Conservation (phyloP, 2,888 invertebrate genomes). For the Melangyna quadrimaculata region DNA sequence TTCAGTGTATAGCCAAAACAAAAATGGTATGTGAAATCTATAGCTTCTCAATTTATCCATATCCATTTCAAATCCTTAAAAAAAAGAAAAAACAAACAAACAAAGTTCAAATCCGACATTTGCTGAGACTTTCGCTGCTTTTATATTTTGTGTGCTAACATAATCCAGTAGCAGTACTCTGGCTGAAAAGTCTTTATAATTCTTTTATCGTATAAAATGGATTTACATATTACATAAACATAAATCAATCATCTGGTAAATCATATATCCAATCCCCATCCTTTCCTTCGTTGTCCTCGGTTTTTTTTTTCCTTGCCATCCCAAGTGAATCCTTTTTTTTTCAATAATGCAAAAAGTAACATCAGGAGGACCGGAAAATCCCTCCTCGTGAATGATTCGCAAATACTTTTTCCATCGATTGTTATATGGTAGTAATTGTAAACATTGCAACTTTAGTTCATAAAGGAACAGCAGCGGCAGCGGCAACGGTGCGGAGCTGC, state of each 20-base stretch:
- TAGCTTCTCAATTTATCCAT: not conserved
- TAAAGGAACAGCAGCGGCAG: not conserved
- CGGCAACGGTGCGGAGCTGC: not conserved
- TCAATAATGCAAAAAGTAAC: conserved; percentile 16
- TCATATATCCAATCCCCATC: not conserved
- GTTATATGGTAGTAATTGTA: conserved; percentile 26
- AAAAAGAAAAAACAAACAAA: not conserved
- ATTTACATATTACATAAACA: conserved; percentile 22
- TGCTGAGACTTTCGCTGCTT: not conserved
- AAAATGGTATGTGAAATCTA: not conserved
- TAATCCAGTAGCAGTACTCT: not conserved
- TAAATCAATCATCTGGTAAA: conserved; percentile 62
- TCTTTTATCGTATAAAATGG: not conserved
- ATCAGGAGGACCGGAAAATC: conserved; percentile 28
- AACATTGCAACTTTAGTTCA: conserved; percentile 23
- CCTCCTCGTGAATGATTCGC: conserved; percentile 42
- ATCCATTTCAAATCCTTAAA: not conserved
- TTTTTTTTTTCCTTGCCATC: not conserved
- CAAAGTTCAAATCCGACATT: not conserved
- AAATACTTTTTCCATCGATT: conserved; percentile 58
- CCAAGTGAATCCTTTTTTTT: conserved; percentile 29
- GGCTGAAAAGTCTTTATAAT: conserved; percentile 9
- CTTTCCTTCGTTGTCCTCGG: not conserved
- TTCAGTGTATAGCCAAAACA: not conserved
- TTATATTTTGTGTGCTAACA: not conserved